phyloP scores from a whole-genome alignment of 2,113 vertebrate species.

The Hoplias malabaricus region DNA sequence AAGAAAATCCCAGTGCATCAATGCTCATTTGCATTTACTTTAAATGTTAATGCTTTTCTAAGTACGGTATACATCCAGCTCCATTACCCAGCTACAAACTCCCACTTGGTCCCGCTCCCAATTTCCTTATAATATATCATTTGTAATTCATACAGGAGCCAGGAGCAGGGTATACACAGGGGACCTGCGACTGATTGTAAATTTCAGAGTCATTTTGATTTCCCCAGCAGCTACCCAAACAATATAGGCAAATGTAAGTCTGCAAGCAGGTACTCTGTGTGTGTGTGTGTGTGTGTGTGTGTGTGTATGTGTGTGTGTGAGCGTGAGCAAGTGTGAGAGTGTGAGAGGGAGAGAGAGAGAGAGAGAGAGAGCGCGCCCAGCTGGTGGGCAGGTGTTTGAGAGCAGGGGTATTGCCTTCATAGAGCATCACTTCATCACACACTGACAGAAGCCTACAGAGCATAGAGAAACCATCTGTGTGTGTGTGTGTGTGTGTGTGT shows the following conservation, averaged over 20 bases:
- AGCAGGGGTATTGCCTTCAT: conserved; percentile 54
- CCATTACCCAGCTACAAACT: too few species aligned
- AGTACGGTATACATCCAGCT: too few species aligned
- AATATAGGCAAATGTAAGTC: background rate
- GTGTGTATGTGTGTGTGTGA: conserved; percentile 40
- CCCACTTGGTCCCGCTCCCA: background rate
- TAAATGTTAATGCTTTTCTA: too few species aligned
- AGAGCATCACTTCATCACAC: conserved; percentile 70
- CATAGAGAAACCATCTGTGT: conserved; percentile 66
- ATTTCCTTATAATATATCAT: background rate
- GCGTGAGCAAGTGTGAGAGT: too few species aligned
- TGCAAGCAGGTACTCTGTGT: background rate
- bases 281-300: conserved; percentile 30
- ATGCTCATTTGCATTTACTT: too few species aligned
- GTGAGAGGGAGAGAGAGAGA: too few species aligned
- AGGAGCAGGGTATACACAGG: background rate
- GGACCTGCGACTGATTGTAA: background rate
- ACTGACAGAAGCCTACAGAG: conserved; percentile 68
- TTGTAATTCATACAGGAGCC: background rate
- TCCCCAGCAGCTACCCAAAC: too few species aligned
- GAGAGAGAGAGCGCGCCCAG: too few species aligned
- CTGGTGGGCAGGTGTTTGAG: conserved; percentile 57
- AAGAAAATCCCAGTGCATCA: too few species aligned
- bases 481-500: conserved; percentile 29
- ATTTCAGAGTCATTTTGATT: conserved; percentile 7